phyloP scores from a whole-genome alignment of 2,113 vertebrate species.

The Ictalurus furcatus region DNA sequence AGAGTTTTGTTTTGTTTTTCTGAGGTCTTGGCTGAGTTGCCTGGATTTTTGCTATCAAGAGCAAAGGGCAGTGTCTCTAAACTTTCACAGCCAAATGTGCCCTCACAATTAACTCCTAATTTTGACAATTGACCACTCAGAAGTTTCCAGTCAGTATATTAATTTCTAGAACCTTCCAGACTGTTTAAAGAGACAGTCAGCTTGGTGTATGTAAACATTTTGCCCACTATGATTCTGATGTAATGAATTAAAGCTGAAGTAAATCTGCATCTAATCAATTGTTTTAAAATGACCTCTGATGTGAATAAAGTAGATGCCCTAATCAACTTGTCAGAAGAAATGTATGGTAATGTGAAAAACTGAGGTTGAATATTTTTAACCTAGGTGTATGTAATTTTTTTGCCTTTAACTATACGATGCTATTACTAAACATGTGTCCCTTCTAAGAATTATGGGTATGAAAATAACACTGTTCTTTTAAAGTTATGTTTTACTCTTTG shows the following conservation, averaged over 20 bases:
- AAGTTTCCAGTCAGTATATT: too few species aligned
- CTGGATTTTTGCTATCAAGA: too few species aligned
- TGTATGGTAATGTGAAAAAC: background rate
- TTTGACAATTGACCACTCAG: too few species aligned
- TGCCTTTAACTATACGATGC: background rate
- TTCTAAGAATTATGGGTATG: background rate
- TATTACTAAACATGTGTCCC: background rate
- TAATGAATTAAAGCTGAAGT: background rate
- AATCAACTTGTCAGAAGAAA: background rate
- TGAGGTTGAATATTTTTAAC: background rate
- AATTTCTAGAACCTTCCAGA: too few species aligned
- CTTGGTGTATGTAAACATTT: background rate
- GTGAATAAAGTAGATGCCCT: background rate
- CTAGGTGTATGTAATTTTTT: background rate
- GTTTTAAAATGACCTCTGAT: background rate
- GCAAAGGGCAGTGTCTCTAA: too few species aligned
- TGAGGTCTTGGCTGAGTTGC: too few species aligned
- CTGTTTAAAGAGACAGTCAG: background rate
- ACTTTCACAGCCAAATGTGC: too few species aligned
- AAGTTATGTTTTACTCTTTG: background rate
- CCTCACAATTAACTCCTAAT: too few species aligned
- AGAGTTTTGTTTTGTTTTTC: too few species aligned
- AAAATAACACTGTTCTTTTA: background rate
- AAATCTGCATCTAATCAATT: background rate
- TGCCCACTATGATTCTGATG: background rate